Conservation (phyloP, 2,888 invertebrate species). For the Platycnemis pennipes region DNA sequence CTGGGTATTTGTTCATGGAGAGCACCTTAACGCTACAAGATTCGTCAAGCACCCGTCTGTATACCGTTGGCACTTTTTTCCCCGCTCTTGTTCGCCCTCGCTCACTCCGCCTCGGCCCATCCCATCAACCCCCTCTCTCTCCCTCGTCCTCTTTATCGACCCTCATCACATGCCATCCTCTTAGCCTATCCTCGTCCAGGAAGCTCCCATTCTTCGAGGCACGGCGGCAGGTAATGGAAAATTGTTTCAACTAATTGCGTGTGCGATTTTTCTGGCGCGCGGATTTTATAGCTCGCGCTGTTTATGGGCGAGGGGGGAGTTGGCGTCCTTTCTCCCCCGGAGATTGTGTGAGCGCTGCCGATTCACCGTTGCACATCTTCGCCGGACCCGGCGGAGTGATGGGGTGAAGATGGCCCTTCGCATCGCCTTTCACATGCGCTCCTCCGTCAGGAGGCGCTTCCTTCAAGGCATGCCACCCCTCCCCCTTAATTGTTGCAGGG, state of each 20-base stretch:
- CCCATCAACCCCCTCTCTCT: not conserved
- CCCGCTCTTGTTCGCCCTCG: not conserved
- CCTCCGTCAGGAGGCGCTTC: not conserved
- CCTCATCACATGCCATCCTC: not conserved
- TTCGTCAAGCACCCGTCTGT: not conserved
- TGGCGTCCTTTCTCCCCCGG: conserved; percentile 7
- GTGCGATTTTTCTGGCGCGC: conserved; percentile 33
- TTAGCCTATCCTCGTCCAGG: not conserved
- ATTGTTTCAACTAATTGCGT: conserved; percentile 63
- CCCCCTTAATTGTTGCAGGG: not conserved
- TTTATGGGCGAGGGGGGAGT: conserved; percentile 38
- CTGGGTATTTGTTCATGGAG: no score
- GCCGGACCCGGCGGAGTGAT: not conserved
- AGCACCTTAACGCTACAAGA: not conserved
- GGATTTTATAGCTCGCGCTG: conserved; percentile 14
- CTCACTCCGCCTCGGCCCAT: not conserved
- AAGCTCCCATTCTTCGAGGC: not conserved
- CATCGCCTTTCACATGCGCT: not conserved
- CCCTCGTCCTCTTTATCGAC: conserved; percentile 4
- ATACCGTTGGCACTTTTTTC: not conserved
- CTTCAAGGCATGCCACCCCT: not conserved
- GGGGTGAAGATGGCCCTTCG: not conserved
- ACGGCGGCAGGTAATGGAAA: conserved; percentile 45
- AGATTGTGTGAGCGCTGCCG: conserved; percentile 30
- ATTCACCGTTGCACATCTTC: conserved; percentile 28